Evolutionary conservation across 2,888 invertebrate genomes (phyloP), one percentile per base, ranked within the genome.

Genomic region (Hirtodrosophila alboralis): DNA sequence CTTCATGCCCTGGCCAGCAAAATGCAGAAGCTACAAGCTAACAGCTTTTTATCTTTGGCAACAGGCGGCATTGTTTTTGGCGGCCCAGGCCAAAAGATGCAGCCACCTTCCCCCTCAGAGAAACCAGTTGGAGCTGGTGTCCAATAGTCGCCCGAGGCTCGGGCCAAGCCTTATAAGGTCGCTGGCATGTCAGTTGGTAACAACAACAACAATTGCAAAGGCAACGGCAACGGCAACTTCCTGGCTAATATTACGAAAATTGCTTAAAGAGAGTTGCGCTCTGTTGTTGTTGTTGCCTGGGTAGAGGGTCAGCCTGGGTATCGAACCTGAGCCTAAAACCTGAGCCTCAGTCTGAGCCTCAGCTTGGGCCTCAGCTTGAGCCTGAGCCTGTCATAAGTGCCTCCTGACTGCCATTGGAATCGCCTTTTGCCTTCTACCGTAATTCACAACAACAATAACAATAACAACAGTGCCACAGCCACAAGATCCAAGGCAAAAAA

Each of bases 1-100:
- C 4, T 12, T 30, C 7, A 41, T 23, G 23, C n/a, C 13, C 16
- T 41, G 21, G 51, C 59, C 54, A 76, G 18, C 71, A 84, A 86
- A 86, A 87, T 86, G 87, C 87, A 86, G 86, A 87, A 86, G 86
- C 86, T 86, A 87, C 87, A 79, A 86, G 85, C 87, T 87, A 86
- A 86, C 87, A 86, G 87, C 87, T 86, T 86, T 86, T 86, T 84
- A 83, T 83, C 83, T 83, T 77, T 75, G 71, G 77, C 81, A 64
- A 72, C 60, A 75, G 78, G 78, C 84, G 77, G 75, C 77, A 57
- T 78, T 78, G 73, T 78, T 80, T 79, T 80, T 77, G 75, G 74
- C 71, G 66, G 73, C 49, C 59, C 69, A 61, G 37, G 69, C 65
- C 66, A 73, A 69, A 73, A 65, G 54, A 53, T 21, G 37, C 28